These are phyloP conservation scores for Phodopus roborovskii DNA, from an alignment of 2,113 vertebrate species.

Conservation along the genomic window DNA sequence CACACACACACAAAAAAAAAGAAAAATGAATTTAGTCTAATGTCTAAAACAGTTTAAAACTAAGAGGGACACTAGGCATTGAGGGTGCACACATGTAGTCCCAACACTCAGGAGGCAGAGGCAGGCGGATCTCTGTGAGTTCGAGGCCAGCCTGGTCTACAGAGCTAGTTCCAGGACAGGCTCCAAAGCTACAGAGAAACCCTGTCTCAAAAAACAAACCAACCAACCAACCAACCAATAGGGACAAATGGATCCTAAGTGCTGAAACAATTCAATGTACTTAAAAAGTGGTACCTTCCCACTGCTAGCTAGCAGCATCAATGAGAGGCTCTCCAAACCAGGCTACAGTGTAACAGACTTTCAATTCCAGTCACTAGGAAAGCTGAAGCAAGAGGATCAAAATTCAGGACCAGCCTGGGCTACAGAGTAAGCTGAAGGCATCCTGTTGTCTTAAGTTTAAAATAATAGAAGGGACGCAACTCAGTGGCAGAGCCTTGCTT, in stretches of 20 bases:
- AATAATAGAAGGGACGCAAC: not conserved
- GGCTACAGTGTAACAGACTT: not conserved
- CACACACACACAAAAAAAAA: no score
- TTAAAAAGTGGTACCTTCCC: not conserved
- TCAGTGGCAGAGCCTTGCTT: not conserved
- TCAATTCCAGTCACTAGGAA: not conserved
- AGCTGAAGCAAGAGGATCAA: not conserved
- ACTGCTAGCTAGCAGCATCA: not conserved
- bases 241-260: not conserved
- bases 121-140: no score
- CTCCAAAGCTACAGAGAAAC: no score
- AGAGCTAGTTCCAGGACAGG: no score
- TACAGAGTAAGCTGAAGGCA: not conserved
- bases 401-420: not conserved
- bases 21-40: not conserved
- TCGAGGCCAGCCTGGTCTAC: no score
- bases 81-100: no score
- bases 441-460: not conserved
- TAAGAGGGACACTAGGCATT: not conserved
- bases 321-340: not conserved
- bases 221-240: no score
- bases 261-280: not conserved
- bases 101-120: no score
- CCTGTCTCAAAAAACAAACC: no score
- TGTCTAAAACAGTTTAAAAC: constrained; percentile 3